A percentile compares a stretch with the other conserved stretches of the same genome.
Evolutionary conservation across 1,140 invertebrate genomes (phyloP).

Genomic region (Nymphalis io): DNA sequence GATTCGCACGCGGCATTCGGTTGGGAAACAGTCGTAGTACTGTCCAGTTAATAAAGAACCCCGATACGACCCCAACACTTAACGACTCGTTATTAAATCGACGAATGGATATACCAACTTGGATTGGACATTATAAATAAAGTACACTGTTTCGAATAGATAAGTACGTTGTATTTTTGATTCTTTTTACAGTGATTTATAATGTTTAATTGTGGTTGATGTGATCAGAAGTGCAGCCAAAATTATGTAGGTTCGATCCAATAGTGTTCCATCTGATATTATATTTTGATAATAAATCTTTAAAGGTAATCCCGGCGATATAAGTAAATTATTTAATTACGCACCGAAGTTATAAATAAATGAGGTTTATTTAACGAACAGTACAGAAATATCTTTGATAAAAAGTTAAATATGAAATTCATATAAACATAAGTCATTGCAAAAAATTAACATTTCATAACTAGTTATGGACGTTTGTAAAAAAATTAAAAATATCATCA

Average conservation of each 20-base stretch:
- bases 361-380: background rate
- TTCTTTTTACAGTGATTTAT: constrained; percentile 31
- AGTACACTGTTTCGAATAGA: constrained; percentile 74
- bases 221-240: constrained; percentile 26
- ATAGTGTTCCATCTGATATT: constrained; percentile 19
- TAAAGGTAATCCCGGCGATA: background rate
- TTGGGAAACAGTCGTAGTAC: constrained; percentile 74
- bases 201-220: constrained; percentile 31
- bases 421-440: background rate
- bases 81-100: background rate
- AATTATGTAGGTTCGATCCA: constrained; percentile 35
- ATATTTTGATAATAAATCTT: background rate
- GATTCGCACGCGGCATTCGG: constrained; percentile 76
- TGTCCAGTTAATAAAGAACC: constrained; percentile 56
- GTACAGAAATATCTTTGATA: background rate
- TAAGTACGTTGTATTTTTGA: constrained; percentile 47
- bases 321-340: background rate
- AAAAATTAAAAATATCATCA: constrained; percentile 36
- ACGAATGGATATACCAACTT: constrained; percentile 51
- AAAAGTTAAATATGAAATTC: background rate
- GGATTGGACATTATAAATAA: constrained; percentile 67
- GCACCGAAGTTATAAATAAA: background rate
- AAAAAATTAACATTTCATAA: constrained; percentile 6
- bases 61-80: constrained; percentile 43
- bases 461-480: constrained; percentile 12